Base-by-base conservation (phyloP, 2,797 vertebrate genomes). In the Sphenodon punctatus region DNA sequence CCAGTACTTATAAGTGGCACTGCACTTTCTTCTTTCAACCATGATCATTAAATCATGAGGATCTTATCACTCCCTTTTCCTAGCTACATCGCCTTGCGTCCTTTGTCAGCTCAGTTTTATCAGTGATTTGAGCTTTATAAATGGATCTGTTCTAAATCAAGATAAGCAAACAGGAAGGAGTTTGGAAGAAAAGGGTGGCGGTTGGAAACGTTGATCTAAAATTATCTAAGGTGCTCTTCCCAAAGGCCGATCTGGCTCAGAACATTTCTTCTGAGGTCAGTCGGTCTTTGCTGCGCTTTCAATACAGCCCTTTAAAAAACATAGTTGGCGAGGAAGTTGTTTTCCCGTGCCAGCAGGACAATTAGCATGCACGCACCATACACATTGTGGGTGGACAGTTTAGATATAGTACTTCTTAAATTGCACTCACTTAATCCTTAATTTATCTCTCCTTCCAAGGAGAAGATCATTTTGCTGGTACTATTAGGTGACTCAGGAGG, bases 361-460 rank as follows among this genome's bases (percentile, higher is more conserved):
- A 8, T 63, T 73, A 69, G 27, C 45, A 61, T 76, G 32, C n/a
- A 58, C 11, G 42, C 43, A 3, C 3, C 51, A 2, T 30, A 27
- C 73, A 42, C 56, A 65, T 5, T 41, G 22, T 27, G 30, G 8
- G 22, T 59, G 48, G n/a, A 51, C 6, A 74, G 17, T 51, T 77
- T 43, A 78, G 25, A 71, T 70, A 74, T 39, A 84, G 30, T 16
- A 19, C 8, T 64, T 67, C 2, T 41, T 42, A 67, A 34, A 68
- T 14, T 48, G 4, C 7, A 84, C 16, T 43, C 30, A 10, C 23
- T 77, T 83, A 86, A 63, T 38, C 49, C 30, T 42, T 78, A 53
- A 65, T 61, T 73, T 87, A 75, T 53, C 74, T 82, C 64, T 46
- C 69, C 34, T 72, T 32, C 76, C 70, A 36, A 65, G 27, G 25